Base-by-base conservation (phyloP, 2,113 vertebrate species). In the Brachyhypopomus gauderio region DNA sequence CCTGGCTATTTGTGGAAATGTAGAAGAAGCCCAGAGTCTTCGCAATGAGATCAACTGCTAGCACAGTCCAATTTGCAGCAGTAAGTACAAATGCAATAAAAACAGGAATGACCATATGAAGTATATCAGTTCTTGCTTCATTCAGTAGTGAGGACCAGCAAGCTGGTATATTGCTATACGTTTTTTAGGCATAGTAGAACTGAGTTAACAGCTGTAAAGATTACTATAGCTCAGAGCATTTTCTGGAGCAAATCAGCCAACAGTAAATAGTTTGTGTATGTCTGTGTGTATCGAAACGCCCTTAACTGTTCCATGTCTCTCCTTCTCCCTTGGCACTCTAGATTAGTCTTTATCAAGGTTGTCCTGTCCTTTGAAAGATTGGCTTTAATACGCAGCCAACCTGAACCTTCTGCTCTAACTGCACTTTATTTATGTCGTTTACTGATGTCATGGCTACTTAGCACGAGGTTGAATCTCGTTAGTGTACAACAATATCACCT, bases 281-380 rank as follows among this genome's bases (percentile, higher is more conserved):
- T 58, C 34, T 76, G 20, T 70, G 17, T 52, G 12, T 52, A 12
- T 52, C 62, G 1, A 64, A 36, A 64, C 36, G 30, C 20, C 71
- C 60, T 80, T 75, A 75, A 41, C 34, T 59, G 25, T 45, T 75
- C 22, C 20, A 72, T 75, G 62, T 63, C 75, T 75, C 34, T 20
- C 36, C 45, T 62, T 38, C 27, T 81, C 62, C 63, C 52, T 17
- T 67, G 63, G 17, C 25, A 27, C 38, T 45, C 72, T 52, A 66
- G 72, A 48, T 66, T 67, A 73, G 41, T 66, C 60, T 56, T 80
- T 27, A 58, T 14, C 78, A 81, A 75, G 79, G 79, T 81, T 81
- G 52, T 30, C 19, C 59, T 66, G 71, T 81, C 72, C 62, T 75
- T 30, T 73, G 70, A 81, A 67, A 58, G 30, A 67, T 19, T 41